phyloP scores from a whole-genome alignment of 2,888 invertebrate genomes.

The Ptychoptera albimana region DNA sequence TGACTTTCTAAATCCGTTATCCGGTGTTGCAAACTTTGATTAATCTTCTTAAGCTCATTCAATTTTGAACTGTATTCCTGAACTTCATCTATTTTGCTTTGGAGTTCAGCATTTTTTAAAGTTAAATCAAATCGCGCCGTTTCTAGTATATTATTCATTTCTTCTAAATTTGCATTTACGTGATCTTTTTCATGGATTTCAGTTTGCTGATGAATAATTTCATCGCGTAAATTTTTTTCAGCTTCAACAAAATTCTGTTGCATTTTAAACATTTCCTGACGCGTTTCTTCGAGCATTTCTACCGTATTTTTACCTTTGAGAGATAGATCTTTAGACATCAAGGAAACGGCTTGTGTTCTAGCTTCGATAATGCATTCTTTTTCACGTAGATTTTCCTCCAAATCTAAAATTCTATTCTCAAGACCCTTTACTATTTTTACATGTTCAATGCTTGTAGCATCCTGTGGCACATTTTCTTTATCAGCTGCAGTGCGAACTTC shows the following conservation, averaged over 20 bases:
- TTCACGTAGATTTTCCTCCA: slow-evolving; percentile 67
- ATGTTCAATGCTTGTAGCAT: slow-evolving; percentile 10
- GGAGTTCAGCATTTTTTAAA: slow-evolving; percentile 31
- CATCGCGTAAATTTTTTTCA: slow-evolving; percentile 54
- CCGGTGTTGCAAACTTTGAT: slow-evolving; percentile 14
- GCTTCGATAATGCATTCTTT: slow-evolving; percentile 72
- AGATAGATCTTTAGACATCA: slow-evolving; percentile 55
- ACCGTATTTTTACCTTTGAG: slow-evolving; percentile 46
- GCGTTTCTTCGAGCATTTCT: slow-evolving; percentile 59
- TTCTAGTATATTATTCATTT: slow-evolving; percentile 37
- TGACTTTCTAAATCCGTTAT: slow-evolving; percentile 27
- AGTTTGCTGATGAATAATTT: slow-evolving; percentile 38
- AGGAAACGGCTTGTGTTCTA: slow-evolving; percentile 58
- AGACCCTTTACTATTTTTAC: slow-evolving; percentile 12
- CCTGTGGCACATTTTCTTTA: slow-evolving; percentile 10
- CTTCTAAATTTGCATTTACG: slow-evolving; percentile 38
- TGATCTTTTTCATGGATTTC: slow-evolving; percentile 40
- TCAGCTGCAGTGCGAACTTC: slow-evolving; percentile 1
- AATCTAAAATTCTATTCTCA: slow-evolving; percentile 44
- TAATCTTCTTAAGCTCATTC: slow-evolving; percentile 14
- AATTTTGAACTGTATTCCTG: slow-evolving; percentile 18
- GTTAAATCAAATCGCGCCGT: slow-evolving; percentile 34
- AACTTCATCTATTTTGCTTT: slow-evolving; percentile 28
- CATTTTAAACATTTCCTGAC: slow-evolving; percentile 65
- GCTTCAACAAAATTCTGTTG: slow-evolving; percentile 57